phyloP scores from a whole-genome alignment of 2,888 invertebrate species.

The Hoplodrina ambigua region DNA sequence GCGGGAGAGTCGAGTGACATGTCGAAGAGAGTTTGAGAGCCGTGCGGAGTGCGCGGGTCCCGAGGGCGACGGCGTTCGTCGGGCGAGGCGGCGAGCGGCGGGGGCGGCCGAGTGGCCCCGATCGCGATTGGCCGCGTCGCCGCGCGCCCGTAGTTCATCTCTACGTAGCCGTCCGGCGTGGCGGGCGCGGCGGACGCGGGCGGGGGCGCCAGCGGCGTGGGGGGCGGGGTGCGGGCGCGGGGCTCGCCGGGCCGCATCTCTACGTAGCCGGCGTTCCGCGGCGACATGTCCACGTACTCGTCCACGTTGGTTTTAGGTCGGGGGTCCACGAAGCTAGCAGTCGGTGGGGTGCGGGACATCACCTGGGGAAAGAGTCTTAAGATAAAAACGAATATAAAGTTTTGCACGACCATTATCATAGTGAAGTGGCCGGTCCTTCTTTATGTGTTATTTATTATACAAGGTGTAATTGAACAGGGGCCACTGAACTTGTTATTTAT shows the following conservation, averaged over 20 bases:
- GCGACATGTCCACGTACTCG: slow-evolving; percentile 89
- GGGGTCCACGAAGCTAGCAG: slow-evolving; percentile 69
- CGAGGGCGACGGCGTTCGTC: slow-evolving; percentile 72
- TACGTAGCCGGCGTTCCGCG: slow-evolving; percentile 89
- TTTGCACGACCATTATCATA: too few relatives aligned
- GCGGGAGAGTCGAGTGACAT: slow-evolving; percentile 92
- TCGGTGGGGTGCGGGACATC: slow-evolving; percentile 77
- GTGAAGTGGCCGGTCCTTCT: too few relatives aligned
- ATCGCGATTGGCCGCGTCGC: slow-evolving; percentile 92
- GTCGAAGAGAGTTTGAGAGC: slow-evolving; percentile 92
- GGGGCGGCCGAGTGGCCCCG: slow-evolving; percentile 73
- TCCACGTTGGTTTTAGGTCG: slow-evolving; percentile 73
- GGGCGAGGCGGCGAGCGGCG: slow-evolving; percentile 66
- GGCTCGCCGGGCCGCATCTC: slow-evolving; percentile 89
- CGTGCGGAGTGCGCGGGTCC: slow-evolving; percentile 87
- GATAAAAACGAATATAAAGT: background rate
- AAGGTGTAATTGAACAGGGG: too few relatives aligned
- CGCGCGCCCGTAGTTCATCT: slow-evolving; percentile 85
- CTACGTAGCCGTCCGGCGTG: slow-evolving; percentile 85
- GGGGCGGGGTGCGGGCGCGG: slow-evolving; percentile 46
- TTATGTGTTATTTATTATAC: too few relatives aligned
- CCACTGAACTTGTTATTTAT: too few relatives aligned
- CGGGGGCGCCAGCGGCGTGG: slow-evolving; percentile 28
- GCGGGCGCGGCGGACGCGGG: slow-evolving; percentile 40
- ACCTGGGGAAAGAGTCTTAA: slow-evolving; percentile 56